Conservation (phyloP, 2,888 invertebrate genomes). For the Agonopterix heracliana region DNA sequence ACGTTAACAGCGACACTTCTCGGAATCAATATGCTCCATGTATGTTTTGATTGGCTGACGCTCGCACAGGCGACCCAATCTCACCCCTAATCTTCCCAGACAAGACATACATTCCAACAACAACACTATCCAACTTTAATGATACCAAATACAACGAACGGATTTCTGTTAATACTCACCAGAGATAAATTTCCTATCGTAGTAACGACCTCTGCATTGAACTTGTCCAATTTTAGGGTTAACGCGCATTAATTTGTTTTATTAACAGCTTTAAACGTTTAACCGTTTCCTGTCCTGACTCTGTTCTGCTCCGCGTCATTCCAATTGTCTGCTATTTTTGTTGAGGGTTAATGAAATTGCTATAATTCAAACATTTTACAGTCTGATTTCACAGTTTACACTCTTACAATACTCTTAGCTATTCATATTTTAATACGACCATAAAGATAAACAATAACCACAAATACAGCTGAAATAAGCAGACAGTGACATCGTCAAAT, state of each 20-base stretch:
- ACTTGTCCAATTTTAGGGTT: constrained; percentile 76
- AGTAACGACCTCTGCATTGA: constrained; percentile 74
- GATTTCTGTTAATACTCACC: constrained; percentile 73
- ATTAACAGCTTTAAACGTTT: constrained; percentile 68
- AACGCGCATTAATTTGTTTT: constrained; percentile 72
- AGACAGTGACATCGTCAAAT: constrained; percentile 52
- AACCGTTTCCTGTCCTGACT: constrained; percentile 61
- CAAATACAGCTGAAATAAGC: constrained; percentile 21
- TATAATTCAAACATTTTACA: background rate
- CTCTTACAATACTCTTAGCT: background rate
- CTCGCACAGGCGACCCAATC: constrained; percentile 37
- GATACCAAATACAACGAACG: constrained; percentile 73
- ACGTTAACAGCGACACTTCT: constrained; percentile 77
- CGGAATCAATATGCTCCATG: constrained; percentile 77
- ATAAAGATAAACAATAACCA: constrained; percentile 16
- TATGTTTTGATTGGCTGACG: constrained; percentile 74
- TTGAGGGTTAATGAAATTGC: background rate
- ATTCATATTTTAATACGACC: background rate
- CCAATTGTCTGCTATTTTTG: constrained; percentile 41
- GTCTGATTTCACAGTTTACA: background rate
- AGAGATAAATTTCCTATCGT: constrained; percentile 72
- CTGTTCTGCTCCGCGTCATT: constrained; percentile 46
- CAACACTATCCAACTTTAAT: constrained; percentile 50
- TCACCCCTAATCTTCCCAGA: constrained; percentile 36
- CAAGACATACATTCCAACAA: constrained; percentile 51